Base-by-base conservation (phyloP, 2,888 invertebrate genomes). In the Netelia inedita region DNA sequence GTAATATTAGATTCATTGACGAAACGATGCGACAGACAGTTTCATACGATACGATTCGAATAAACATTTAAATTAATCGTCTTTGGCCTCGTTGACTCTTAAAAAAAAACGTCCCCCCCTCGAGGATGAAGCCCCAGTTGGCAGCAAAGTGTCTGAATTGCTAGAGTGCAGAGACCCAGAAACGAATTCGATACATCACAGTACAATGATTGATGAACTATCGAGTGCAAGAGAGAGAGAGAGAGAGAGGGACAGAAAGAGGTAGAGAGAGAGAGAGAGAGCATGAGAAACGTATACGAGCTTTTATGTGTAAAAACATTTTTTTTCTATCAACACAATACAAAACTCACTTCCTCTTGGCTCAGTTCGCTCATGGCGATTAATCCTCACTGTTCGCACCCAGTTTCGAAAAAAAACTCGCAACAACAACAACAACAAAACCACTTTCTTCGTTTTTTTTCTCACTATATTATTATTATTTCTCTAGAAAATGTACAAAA, bases 321-420 rank as follows among this genome's bases (percentile, higher is more conserved):
- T 82, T 85, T 85, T 75, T 55, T 66, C 69, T 19, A 1, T 53
- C 19, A 66, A 23, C 68, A 74, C 28, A 57, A 79, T 28, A 61
- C 59, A 68, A 82, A 87, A 95, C 96, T 96, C 95, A 97, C 98
- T 96, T 98, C 98, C 94, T 98, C 98, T 94, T 97, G 97, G 93
- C 96, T 97, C 90, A 98, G 95, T 95, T 98, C 98, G 94, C 97
- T 97, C 97, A 97, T 97, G 88, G 88, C 89, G 88, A 89, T 89
- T 83, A 86, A 71, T 88, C 85, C 75, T 73, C 69, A 78, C 81
- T 66, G 63, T 78, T 82, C 61, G 74, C 73, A 83, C 81, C 79
- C 65, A 75, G 78, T 79, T 74, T 82, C 82, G 73, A 61, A 73
- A 50, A 73, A 50, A 35, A 61, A 65, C 61, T 69, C 80, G 41